Base-by-base conservation (phyloP, 2,888 invertebrate genomes). In the Crioceris asparagi region DNA sequence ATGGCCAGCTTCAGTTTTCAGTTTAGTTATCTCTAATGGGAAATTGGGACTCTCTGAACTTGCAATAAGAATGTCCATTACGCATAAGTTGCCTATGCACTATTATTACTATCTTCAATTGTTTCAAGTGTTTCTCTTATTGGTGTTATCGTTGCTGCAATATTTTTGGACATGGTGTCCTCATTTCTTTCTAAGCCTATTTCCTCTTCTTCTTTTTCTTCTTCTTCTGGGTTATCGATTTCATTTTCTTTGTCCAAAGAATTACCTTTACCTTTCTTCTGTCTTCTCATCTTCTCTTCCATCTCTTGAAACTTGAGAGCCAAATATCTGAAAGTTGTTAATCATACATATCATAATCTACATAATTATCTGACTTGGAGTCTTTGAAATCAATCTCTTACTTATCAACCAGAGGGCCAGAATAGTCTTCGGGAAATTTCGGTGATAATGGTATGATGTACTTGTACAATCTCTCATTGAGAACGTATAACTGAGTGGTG, bases 351-450 rank as follows among this genome's bases (percentile, higher is more conserved):
- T 3, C 3, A 29, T 15, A 3, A 10, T 14, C 10, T 12, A n/a
- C n/a, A n/a, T n/a, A n/a, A n/a, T n/a, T n/a, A n/a, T n/a, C n/a
- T n/a, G n/a, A n/a, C n/a, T n/a, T n/a, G n/a, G n/a, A n/a, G n/a
- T n/a, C n/a, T n/a, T n/a, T n/a, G n/a, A n/a, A n/a, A n/a, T n/a
- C n/a, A n/a, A n/a, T 14, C 15, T 3, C 70, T 68, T 67, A 81
- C 80, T 78, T 82, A 57, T 90, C 88, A 6, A 88, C 88, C 52
- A 87, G 69, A 5, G 88, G 88, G 6, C 90, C 90, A 48, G 82
- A 83, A 56, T 83, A 90, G 57, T 90, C 90, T 61, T 90, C 88
- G 0, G 90, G 90, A 56, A 90, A 90, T 60, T 84, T 87, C 0
- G 88, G 88, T 51, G 81, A 79, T 49, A 85, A 77, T 3, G 88